Conservation (phyloP, 64 coral and sea anemone species). For the Catalaphyllia jardinei region DNA sequence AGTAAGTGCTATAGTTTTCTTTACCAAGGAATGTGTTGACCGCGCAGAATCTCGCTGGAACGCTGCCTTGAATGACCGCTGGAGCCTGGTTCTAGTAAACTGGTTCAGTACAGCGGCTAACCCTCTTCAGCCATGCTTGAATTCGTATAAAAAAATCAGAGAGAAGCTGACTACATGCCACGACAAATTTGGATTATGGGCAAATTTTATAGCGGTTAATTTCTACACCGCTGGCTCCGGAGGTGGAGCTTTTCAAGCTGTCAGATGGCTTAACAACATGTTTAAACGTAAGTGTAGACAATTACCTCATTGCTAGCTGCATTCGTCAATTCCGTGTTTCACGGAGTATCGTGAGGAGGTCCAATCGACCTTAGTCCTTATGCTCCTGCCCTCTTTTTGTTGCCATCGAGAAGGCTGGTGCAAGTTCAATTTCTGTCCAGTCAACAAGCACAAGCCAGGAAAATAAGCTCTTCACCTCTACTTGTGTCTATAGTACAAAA, state of each 20-base stretch:
- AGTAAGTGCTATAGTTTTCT: not conserved
- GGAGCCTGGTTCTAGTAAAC: slow-evolving; percentile 80
- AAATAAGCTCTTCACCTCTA: too few relatives aligned
- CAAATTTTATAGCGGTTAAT: slow-evolving; percentile 95
- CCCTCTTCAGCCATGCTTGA: slow-evolving; percentile 81
- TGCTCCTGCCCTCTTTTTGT: too few relatives aligned
- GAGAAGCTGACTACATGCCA: slow-evolving; percentile 78
- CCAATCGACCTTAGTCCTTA: too few relatives aligned
- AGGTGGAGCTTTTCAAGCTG: slow-evolving; percentile 85
- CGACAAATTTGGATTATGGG: slow-evolving; percentile 75
- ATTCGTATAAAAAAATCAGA: slow-evolving; percentile 69
- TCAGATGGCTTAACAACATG: slow-evolving; percentile 81
- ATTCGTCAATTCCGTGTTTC: too few relatives aligned
- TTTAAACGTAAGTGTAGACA: slow-evolving; percentile 59
- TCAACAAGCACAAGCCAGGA: too few relatives aligned
- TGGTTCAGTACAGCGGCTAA: slow-evolving; percentile 85
- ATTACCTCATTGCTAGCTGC: too few relatives aligned
- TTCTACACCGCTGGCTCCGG: slow-evolving; percentile 62
- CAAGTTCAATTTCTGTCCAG: too few relatives aligned
- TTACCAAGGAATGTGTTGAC: slow-evolving; percentile 59
- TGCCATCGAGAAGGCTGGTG: too few relatives aligned
- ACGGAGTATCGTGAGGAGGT: too few relatives aligned
- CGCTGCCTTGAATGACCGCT: not conserved
- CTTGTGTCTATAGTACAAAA: too few relatives aligned
- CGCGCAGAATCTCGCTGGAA: slow-evolving; percentile 69